Conservation (phyloP, 2,113 vertebrate species). For the Enhydra lutris region DNA sequence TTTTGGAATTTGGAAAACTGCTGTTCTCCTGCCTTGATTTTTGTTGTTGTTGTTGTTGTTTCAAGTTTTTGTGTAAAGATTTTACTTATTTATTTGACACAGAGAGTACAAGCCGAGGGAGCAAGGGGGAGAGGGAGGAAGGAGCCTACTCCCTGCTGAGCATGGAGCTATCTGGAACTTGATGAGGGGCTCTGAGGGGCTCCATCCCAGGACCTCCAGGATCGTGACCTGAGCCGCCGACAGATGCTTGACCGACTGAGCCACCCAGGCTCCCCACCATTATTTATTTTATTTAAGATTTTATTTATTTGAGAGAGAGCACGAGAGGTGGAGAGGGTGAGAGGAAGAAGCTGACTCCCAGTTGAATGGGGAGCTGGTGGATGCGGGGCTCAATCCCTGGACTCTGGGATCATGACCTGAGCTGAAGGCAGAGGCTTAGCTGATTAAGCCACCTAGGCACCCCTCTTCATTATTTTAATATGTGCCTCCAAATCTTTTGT, state of each 20-base stretch:
- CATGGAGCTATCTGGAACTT: too few relatives aligned
- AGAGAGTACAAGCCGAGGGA: neutral
- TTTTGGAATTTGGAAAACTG: neutral
- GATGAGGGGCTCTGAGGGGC: too few relatives aligned
- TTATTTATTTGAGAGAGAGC: too few relatives aligned
- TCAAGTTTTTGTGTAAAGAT: neutral
- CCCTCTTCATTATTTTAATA: neutral
- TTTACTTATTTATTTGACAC: neutral
- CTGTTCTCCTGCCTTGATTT: neutral
- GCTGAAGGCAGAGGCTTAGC: neutral
- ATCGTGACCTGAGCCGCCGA: neutral
- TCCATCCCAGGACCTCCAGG: neutral
- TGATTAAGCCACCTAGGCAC: neutral
- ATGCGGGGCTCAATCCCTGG: neutral
- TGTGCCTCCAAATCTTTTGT: neutral
- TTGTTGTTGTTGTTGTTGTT: neutral
- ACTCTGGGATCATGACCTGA: neutral
- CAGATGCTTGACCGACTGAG: neutral
- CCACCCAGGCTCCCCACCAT: neutral
- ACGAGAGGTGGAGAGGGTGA: too few relatives aligned
- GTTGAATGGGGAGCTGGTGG: too few relatives aligned
- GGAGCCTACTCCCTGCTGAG: neutral
- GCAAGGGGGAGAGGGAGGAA: neutral
- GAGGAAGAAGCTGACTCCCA: too few relatives aligned
- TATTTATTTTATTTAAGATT: too few relatives aligned